Conservation (phyloP, 2,797 vertebrate species). For the Pantherophis vulpinus region DNA sequence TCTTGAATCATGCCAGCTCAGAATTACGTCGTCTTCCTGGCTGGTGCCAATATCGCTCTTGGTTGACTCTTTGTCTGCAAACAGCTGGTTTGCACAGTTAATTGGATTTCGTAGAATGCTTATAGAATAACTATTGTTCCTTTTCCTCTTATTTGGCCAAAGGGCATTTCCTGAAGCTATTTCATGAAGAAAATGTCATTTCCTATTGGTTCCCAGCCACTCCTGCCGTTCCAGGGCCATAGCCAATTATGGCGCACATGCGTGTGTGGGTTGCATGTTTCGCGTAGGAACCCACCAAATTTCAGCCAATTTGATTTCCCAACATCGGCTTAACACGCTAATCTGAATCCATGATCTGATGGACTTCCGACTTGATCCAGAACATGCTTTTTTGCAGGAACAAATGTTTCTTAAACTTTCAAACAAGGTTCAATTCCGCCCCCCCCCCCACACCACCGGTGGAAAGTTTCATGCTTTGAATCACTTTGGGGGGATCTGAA, state of each 20-base stretch:
- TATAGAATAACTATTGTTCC: neutral
- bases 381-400: neutral
- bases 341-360: neutral
- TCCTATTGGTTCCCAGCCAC: neutral
- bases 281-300: neutral
- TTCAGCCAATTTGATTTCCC: neutral
- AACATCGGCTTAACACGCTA: neutral
- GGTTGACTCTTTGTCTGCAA: accelerated
- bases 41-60: accelerated
- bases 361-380: neutral
- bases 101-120: neutral
- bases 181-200: neutral
- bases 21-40: neutral
- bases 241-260: neutral
- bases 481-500: neutral
- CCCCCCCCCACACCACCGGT: accelerated
- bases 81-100: neutral
- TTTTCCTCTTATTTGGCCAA: neutral
- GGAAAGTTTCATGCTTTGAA: neutral
- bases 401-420: neutral
- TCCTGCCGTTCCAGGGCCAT: neutral
- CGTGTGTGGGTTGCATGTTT: neutral
- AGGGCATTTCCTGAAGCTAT: neutral
- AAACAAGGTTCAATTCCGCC: accelerated
- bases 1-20: neutral